A percentile compares a stretch with the other conserved stretches of the same genome.
Evolutionary conservation across 2,888 invertebrate species (phyloP).

Genomic region (Arrhopalites spinosus): DNA sequence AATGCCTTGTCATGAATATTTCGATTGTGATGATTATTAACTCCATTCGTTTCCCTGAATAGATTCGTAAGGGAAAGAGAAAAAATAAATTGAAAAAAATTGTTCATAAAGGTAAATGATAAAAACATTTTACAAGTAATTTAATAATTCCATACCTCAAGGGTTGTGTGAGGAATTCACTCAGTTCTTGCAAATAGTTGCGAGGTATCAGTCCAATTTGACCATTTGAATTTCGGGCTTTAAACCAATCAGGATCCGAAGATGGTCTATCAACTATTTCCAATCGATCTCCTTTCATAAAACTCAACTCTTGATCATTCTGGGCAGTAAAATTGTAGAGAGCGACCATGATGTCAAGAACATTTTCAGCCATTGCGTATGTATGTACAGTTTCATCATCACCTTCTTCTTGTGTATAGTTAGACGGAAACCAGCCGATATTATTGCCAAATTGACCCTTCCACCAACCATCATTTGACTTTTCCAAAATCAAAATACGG

Average conservation of each 20-base stretch:
- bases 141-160: no score
- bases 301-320: constrained; percentile 93
- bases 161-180: constrained; percentile 72
- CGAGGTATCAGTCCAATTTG: constrained; percentile 82
- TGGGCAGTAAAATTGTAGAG: constrained; percentile 78
- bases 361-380: constrained; percentile 92
- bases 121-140: no score
- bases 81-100: no score
- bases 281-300: constrained; percentile 94
- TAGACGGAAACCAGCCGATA: constrained; percentile 95
- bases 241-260: constrained; percentile 98
- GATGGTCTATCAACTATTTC: constrained; percentile 95
- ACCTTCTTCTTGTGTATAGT: constrained; percentile 84
- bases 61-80: no score
- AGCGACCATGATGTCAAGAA: constrained; percentile 94
- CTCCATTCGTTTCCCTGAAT: constrained; percentile 64
- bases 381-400: constrained; percentile 86
- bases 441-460: constrained; percentile 64
- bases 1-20: constrained; percentile 67
- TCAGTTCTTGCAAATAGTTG: constrained; percentile 87
- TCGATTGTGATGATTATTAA: constrained; percentile 49
- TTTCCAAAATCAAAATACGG: constrained; percentile 91
- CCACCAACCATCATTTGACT: constrained; percentile 99
- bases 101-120: no score
- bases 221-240: constrained; percentile 90